Percentiles rank a stretch among this genome's conserved stretches.
Conservation (phyloP, 2,113 vertebrate species). For the Chamaetylas fuelleborni region DNA sequence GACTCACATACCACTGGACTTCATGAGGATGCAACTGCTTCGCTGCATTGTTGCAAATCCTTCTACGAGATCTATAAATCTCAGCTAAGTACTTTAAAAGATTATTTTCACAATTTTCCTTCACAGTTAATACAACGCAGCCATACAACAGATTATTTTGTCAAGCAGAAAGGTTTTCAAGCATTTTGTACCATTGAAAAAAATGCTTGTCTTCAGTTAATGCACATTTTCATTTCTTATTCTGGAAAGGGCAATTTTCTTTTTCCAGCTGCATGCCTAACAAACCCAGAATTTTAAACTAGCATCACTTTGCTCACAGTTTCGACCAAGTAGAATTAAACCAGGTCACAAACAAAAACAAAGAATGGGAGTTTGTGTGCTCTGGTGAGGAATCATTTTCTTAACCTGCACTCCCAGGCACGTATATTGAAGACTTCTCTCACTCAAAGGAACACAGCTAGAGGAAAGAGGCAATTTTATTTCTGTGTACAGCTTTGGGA, state of each 20-base stretch:
- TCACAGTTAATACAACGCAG: neutral
- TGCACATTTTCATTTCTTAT: neutral
- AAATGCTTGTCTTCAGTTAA: neutral
- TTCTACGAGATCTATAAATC: neutral
- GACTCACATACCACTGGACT: neutral
- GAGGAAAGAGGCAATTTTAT: constrained; percentile 8
- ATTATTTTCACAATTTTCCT: neutral
- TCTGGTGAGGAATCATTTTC: neutral
- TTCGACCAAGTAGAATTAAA: neutral
- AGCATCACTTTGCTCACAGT: neutral
- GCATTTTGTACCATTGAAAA: neutral
- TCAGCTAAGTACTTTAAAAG: neutral
- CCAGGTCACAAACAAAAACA: neutral
- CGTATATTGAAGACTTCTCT: neutral
- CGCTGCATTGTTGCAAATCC: neutral
- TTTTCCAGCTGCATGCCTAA: neutral
- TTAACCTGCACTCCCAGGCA: neutral
- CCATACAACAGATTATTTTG: neutral
- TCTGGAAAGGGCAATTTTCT: neutral
- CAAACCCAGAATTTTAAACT: neutral
- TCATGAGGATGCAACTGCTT: neutral
- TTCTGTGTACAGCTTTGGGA: constrained; percentile 9
- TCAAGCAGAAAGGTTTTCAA: neutral
- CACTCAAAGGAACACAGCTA: neutral
- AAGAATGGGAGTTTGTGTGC: neutral